Conservation (phyloP, 1,140 invertebrate genomes). For the Muscidifurax raptorellus region DNA sequence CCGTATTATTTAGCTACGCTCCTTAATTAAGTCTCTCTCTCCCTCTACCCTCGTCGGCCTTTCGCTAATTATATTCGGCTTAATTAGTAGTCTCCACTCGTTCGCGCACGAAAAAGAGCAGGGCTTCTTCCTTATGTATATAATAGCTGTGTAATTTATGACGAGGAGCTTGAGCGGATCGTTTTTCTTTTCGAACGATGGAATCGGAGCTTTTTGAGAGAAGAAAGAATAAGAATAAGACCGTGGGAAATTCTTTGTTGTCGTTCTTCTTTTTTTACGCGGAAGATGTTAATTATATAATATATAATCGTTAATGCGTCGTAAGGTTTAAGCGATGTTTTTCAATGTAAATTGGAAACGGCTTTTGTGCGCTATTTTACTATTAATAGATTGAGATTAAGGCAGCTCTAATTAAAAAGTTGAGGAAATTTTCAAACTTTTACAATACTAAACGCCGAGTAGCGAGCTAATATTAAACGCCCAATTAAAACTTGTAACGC, state of each 20-base stretch:
- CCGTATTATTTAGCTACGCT: background rate
- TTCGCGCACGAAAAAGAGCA: background rate
- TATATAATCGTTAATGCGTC: too few relatives aligned
- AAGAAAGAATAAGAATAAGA: too few relatives aligned
- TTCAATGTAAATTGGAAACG: too few relatives aligned
- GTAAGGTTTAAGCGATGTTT: too few relatives aligned
- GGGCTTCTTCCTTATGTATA: background rate
- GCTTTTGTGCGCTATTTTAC: too few relatives aligned
- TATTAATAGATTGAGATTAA: too few relatives aligned
- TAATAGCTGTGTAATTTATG: background rate
- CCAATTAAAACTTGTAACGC: background rate
- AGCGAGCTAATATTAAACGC: background rate
- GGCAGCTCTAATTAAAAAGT: too few relatives aligned
- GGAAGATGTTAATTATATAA: too few relatives aligned
- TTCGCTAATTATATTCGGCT: constrained; percentile 3
- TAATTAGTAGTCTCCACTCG: background rate
- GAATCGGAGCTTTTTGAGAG: background rate
- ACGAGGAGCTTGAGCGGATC: background rate
- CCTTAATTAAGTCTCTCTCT: constrained; percentile 4
- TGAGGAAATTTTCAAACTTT: too few relatives aligned
- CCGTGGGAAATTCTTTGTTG: too few relatives aligned
- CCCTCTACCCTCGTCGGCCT: background rate
- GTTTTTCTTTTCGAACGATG: background rate
- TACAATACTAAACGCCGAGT: too few relatives aligned
- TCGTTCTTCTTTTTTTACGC: too few relatives aligned